Conservation (phyloP, 2,113 vertebrate genomes). For the Notiomystis cincta region DNA sequence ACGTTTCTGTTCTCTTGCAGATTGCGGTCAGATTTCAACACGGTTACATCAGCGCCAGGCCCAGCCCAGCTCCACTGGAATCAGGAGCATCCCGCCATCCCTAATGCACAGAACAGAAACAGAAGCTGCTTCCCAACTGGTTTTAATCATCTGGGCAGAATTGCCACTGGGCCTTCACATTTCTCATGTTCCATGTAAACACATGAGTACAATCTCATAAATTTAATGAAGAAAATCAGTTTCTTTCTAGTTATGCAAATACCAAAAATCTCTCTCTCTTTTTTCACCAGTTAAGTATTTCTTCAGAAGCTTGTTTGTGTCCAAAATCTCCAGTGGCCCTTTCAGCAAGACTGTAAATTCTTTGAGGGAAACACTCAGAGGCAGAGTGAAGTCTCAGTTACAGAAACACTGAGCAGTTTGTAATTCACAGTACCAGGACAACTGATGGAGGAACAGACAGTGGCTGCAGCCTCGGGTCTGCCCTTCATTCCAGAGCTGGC, state of each 20-base stretch:
- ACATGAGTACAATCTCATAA: neutral
- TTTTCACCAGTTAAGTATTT: neutral
- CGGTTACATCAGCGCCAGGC: neutral
- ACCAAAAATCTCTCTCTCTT: neutral
- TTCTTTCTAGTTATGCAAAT: neutral
- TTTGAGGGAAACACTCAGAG: neutral
- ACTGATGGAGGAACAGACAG: accelerated
- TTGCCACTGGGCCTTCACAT: neutral
- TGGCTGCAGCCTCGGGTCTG: neutral
- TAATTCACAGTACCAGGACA: neutral
- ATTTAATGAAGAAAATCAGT: neutral
- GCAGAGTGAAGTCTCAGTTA: neutral
- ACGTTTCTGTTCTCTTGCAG: neutral
- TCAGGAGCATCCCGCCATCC: neutral
- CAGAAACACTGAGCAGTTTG: neutral
- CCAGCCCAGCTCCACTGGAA: neutral
- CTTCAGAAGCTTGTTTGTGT: neutral
- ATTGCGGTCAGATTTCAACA: neutral
- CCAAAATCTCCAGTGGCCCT: neutral
- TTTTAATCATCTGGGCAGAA: neutral
- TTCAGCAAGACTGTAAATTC: neutral
- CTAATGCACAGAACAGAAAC: neutral
- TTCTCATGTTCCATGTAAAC: neutral
- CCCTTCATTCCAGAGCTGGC: neutral
- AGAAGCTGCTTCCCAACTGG: neutral